These are phyloP conservation scores for Aquatica leii DNA, from an alignment of 2,888 invertebrate species.

Conservation along the genomic window DNA sequence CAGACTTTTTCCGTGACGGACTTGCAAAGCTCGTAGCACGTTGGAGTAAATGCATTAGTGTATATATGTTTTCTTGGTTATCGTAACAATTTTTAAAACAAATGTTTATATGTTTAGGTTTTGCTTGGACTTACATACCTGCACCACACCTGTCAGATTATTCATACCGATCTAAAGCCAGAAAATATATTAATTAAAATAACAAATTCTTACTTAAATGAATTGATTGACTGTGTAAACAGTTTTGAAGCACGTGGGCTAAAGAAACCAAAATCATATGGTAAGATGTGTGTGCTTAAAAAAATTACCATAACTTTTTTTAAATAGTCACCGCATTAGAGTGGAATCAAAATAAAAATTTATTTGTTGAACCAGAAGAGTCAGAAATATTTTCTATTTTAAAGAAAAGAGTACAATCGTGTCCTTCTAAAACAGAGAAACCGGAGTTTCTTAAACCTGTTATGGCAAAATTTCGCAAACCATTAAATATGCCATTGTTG, in stretches of 20 bases:
- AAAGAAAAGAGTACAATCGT: background rate
- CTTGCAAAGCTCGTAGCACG: too few relatives aligned
- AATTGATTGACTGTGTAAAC: slow-evolving; percentile 72
- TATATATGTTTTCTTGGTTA: too few relatives aligned
- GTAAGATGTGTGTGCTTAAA: slow-evolving; percentile 47
- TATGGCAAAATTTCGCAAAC: background rate
- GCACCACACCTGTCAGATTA: slow-evolving; percentile 80
- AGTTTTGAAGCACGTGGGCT: slow-evolving; percentile 71
- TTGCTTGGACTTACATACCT: slow-evolving; percentile 77
- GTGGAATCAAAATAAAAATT: background rate
- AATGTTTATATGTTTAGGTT: too few relatives aligned
- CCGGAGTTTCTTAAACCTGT: background rate
- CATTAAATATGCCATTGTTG: background rate
- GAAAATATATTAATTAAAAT: slow-evolving; percentile 78
- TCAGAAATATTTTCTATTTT: too few relatives aligned
- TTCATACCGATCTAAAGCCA: slow-evolving; percentile 75
- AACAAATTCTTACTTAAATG: slow-evolving; percentile 66
- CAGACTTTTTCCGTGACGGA: too few relatives aligned
- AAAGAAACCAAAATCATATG: slow-evolving; percentile 71
- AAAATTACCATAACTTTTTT: background rate
- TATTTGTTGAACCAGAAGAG: too few relatives aligned
- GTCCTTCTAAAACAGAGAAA: background rate
- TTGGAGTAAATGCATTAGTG: too few relatives aligned
- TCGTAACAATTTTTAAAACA: too few relatives aligned
- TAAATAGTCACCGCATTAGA: background rate